These are phyloP conservation scores for Synanthedon formicaeformis DNA, from an alignment of 2,888 invertebrate genomes.

Conservation along the genomic window DNA sequence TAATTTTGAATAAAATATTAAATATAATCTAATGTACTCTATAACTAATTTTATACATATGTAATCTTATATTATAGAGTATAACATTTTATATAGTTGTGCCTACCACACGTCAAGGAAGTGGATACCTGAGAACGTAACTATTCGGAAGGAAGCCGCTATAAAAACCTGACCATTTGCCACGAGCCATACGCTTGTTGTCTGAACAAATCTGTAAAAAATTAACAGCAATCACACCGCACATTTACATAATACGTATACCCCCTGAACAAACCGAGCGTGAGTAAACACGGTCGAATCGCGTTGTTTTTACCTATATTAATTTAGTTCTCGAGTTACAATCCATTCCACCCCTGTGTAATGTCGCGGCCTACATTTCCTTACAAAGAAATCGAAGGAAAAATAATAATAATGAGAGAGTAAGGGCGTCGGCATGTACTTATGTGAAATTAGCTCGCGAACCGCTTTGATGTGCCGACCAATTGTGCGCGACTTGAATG, in stretches of 20 bases:
- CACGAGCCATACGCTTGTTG: slow-evolving; percentile 48
- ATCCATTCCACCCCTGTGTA: slow-evolving; percentile 45
- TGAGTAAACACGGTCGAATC: slow-evolving; percentile 54
- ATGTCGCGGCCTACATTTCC: slow-evolving; percentile 43
- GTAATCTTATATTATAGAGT: too few relatives aligned
- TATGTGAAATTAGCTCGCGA: slow-evolving; percentile 65
- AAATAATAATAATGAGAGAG: slow-evolving; percentile 54
- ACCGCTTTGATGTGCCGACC: slow-evolving; percentile 61
- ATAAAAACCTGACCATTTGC: slow-evolving; percentile 44
- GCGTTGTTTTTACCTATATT: slow-evolving; percentile 57
- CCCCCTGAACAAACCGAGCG: slow-evolving; percentile 54
- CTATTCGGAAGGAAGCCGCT: neutral
- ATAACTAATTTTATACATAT: too few relatives aligned
- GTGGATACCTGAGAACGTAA: neutral
- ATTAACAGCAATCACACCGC: slow-evolving; percentile 35
- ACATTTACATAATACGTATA: slow-evolving; percentile 61
- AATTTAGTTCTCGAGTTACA: slow-evolving; percentile 65
- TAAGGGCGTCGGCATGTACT: slow-evolving; percentile 61
- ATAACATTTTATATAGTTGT: too few relatives aligned
- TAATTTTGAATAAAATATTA: too few relatives aligned
- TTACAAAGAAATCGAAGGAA: slow-evolving; percentile 56
- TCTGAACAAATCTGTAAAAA: slow-evolving; percentile 46
- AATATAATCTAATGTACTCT: too few relatives aligned
- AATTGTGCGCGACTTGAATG: slow-evolving; percentile 49
- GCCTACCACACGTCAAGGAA: neutral